phyloP scores from a whole-genome alignment of 2,113 vertebrate genomes.

The Monopterus albus region DNA sequence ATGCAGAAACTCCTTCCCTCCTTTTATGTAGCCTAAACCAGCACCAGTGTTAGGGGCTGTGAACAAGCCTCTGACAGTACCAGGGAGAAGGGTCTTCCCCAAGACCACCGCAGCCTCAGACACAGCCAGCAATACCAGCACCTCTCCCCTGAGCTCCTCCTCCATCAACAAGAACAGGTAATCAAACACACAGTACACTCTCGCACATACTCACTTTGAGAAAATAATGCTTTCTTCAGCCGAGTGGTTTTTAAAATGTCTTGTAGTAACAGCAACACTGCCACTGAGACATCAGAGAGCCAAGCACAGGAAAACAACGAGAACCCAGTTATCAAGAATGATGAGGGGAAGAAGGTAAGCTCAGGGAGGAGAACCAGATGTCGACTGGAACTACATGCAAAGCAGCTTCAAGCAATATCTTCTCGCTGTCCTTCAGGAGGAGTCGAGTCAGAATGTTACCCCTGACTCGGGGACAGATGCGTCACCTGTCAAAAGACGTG shows the following conservation, averaged over 20 bases:
- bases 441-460: conserved; percentile 62
- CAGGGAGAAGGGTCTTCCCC: conserved; percentile 90
- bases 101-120: conserved; percentile 86
- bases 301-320: conserved; percentile 95
- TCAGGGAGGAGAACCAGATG: conserved; percentile 13
- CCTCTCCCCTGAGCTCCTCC: conserved; percentile 88
- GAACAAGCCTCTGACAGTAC: conserved; percentile 94
- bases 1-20: not conserved
- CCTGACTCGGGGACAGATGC: conserved; percentile 78
- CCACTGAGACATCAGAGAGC: conserved; percentile 88
- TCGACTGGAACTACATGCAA: not conserved
- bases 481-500: conserved; percentile 67
- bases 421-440: conserved; percentile 46
- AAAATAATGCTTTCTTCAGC: not conserved
- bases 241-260: not conserved
- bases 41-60: conserved; percentile 91
- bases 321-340: conserved; percentile 91
- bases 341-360: conserved; percentile 87
- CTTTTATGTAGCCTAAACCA: conserved; percentile 87
- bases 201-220: not conserved
- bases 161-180: conserved; percentile 91
- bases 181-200: not conserved
- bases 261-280: conserved; percentile 81
- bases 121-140: conserved; percentile 87
- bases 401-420: not conserved